Evolutionary conservation across 2,797 vertebrate species (phyloP).

Genomic region (Diglossa cyanea): DNA sequence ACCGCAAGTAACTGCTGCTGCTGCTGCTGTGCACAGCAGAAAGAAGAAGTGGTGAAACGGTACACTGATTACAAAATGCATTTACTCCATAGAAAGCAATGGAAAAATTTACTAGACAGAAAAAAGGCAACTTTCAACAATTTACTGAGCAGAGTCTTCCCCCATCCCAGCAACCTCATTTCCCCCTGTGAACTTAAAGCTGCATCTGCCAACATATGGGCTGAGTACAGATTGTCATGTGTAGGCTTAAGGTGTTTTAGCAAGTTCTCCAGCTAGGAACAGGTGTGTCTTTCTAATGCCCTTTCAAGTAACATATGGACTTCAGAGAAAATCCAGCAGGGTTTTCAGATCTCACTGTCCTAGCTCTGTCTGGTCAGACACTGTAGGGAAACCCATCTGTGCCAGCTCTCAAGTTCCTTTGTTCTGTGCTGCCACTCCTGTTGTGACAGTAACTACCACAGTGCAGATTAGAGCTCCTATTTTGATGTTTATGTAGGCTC

Average conservation of each 20-base stretch:
- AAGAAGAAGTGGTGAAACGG: neutral
- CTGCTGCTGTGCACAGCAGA: neutral
- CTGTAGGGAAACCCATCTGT: neutral
- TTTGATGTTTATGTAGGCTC: neutral
- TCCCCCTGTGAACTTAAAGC: neutral
- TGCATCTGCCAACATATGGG: neutral
- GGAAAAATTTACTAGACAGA: neutral
- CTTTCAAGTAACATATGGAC: neutral
- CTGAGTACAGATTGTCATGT: neutral
- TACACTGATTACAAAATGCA: neutral
- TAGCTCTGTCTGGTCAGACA: neutral
- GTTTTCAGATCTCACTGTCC: neutral
- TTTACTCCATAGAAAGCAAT: neutral
- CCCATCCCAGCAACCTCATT: neutral
- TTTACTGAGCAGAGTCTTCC: neutral
- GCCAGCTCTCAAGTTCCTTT: neutral
- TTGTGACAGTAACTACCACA: neutral
- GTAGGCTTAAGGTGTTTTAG: neutral
- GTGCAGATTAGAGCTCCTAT: neutral
- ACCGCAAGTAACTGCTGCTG: neutral
- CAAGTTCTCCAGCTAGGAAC: neutral
- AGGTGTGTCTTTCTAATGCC: neutral
- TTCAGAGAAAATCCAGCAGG: neutral
- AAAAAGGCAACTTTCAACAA: neutral
- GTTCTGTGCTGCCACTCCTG: neutral